Evolutionary conservation across 30 jellyfish, hydroid and myxozoan species (phyloP).

Genomic region (Mastigias papua): DNA sequence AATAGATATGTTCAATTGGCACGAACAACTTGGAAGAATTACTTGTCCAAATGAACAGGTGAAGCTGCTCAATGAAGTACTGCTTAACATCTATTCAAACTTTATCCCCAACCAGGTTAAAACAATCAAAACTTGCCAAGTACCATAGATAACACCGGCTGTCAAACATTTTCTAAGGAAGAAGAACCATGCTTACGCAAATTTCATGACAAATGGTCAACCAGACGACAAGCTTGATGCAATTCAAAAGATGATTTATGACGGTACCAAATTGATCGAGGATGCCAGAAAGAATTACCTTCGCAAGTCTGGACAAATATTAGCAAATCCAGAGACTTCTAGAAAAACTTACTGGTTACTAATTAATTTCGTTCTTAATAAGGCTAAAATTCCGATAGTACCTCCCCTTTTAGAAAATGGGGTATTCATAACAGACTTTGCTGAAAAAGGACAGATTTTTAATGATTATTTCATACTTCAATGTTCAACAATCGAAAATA

Average conservation of each 20-base stretch:
- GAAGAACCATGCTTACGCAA: not conserved
- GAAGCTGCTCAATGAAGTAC: not conserved
- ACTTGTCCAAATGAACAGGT: constrained; percentile 2
- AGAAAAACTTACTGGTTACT: not conserved
- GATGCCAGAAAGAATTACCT: not conserved
- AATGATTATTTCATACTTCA: too few species aligned
- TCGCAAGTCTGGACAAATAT: not conserved
- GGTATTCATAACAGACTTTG: not conserved
- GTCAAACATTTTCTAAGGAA: not conserved
- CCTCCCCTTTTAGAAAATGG: too few species aligned
- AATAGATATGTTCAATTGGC: not conserved
- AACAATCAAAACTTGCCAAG: not conserved
- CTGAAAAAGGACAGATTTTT: not conserved
- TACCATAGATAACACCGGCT: not conserved
- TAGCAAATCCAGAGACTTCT: not conserved
- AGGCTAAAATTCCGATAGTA: not conserved
- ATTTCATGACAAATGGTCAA: not conserved
- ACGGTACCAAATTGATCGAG: not conserved
- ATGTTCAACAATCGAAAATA: too few species aligned
- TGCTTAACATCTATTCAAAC: not conserved
- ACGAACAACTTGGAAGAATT: not conserved
- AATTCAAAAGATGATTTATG: not conserved
- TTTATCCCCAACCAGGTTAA: not conserved
- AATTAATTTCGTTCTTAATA: not conserved
- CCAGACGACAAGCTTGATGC: not conserved